A percentile compares a stretch with the other conserved stretches of the same genome.
phyloP scores from a whole-genome alignment of 2,113 vertebrate species.

The Pachypanchax playfairii region DNA sequence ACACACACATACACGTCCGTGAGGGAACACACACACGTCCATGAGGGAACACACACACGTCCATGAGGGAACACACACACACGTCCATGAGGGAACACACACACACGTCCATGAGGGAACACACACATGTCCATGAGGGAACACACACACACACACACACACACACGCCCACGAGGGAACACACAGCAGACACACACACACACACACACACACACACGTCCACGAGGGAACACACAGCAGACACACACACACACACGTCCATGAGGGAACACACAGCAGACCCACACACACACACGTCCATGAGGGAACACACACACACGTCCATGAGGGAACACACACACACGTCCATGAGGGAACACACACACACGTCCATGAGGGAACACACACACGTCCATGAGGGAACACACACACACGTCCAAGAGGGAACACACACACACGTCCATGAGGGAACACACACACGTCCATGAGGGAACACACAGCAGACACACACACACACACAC shows the following conservation, averaged over 20 bases:
- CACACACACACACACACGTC: constrained; percentile 1
- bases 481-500: constrained; percentile 3
- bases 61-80: constrained; percentile 1
- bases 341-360: too few species aligned
- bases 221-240: neutral
- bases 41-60: neutral
- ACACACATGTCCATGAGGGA: too few species aligned
- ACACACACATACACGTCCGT: neutral
- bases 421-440: constrained; percentile 8
- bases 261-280: neutral
- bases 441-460: neutral
- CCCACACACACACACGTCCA: too few species aligned
- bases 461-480: neutral
- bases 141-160: constrained; percentile 19
- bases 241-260: constrained; percentile 1
- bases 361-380: too few species aligned
- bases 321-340: neutral
- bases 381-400: neutral
- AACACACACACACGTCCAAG: too few species aligned
- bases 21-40: neutral
- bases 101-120: neutral
- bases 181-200: constrained; percentile 11
- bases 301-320: neutral
- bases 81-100: too few species aligned
- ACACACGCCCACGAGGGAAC: neutral